Conservation (phyloP, 2,797 vertebrate species). For the Hemitrygon akajei region DNA sequence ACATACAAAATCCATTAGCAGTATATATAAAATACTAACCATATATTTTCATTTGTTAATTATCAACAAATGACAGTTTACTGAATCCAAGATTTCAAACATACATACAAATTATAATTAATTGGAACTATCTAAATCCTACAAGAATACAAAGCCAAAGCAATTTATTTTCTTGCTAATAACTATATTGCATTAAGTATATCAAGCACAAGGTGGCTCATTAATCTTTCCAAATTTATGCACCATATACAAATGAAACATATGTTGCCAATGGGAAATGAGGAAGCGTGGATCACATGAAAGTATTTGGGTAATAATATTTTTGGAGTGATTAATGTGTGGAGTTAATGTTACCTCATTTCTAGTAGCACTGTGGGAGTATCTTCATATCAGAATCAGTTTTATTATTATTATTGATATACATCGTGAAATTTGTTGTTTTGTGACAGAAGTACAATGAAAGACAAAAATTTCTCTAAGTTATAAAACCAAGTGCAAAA, state of each 20-base stretch:
- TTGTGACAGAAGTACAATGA: too few relatives aligned
- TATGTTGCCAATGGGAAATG: neutral
- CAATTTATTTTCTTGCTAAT: constrained; percentile 6
- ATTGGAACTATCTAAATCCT: neutral
- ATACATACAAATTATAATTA: constrained; percentile 4
- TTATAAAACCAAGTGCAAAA: too few relatives aligned
- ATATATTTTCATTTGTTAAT: too few relatives aligned
- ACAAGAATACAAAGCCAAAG: neutral
- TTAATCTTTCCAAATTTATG: neutral
- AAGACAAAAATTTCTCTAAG: too few relatives aligned
- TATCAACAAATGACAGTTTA: neutral
- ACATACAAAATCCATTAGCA: too few relatives aligned
- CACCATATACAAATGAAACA: neutral
- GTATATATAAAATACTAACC: neutral
- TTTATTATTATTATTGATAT: too few relatives aligned
- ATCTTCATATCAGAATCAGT: too few relatives aligned
- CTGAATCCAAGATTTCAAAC: neutral
- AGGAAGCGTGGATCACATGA: neutral
- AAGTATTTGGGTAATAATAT: too few relatives aligned
- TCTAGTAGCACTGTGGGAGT: too few relatives aligned
- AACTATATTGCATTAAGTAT: neutral
- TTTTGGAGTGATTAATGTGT: too few relatives aligned
- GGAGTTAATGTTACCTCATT: too few relatives aligned
- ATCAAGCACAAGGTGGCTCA: neutral
- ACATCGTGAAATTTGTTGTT: too few relatives aligned